phyloP scores from a whole-genome alignment of 2,888 invertebrate genomes.

The Eupithecia tripunctaria region DNA sequence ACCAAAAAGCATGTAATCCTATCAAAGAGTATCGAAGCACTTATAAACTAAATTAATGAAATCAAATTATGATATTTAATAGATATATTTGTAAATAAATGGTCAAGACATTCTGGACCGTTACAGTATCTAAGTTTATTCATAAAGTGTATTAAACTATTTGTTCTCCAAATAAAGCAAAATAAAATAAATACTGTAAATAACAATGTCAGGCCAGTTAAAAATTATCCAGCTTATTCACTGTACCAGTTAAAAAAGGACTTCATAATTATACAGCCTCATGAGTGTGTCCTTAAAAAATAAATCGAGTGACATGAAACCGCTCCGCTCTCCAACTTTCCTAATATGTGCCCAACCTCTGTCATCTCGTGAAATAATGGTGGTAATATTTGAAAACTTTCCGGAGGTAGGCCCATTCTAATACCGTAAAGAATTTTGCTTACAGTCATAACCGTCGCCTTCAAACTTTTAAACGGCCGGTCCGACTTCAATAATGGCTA shows the following conservation, averaged over 20 bases:
- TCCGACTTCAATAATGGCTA: slow-evolving; percentile 42
- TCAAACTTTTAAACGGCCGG: slow-evolving; percentile 59
- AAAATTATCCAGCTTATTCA: not conserved
- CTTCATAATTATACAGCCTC: slow-evolving; percentile 36
- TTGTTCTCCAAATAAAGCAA: too few species aligned
- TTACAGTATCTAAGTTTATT: too few species aligned
- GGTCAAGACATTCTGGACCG: too few species aligned
- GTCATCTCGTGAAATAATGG: slow-evolving; percentile 83
- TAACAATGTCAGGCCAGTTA: not conserved
- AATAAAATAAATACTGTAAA: too few species aligned
- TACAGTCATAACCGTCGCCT: slow-evolving; percentile 68
- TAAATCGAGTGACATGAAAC: slow-evolving; percentile 70
- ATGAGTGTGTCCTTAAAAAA: slow-evolving; percentile 60
- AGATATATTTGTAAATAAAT: too few species aligned
- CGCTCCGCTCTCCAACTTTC: slow-evolving; percentile 72
- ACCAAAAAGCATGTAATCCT: too few species aligned
- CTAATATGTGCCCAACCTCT: slow-evolving; percentile 84
- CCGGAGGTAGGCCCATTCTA: slow-evolving; percentile 70
- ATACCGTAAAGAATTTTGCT: slow-evolving; percentile 77
- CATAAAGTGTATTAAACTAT: too few species aligned
- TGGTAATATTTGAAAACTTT: slow-evolving; percentile 83
- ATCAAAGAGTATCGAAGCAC: too few species aligned
- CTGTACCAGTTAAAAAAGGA: slow-evolving; percentile 10
- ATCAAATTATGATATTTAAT: too few species aligned
- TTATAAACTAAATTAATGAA: too few species aligned